phyloP scores from a whole-genome alignment of 2,888 invertebrate genomes.

The Apamea sordens region DNA sequence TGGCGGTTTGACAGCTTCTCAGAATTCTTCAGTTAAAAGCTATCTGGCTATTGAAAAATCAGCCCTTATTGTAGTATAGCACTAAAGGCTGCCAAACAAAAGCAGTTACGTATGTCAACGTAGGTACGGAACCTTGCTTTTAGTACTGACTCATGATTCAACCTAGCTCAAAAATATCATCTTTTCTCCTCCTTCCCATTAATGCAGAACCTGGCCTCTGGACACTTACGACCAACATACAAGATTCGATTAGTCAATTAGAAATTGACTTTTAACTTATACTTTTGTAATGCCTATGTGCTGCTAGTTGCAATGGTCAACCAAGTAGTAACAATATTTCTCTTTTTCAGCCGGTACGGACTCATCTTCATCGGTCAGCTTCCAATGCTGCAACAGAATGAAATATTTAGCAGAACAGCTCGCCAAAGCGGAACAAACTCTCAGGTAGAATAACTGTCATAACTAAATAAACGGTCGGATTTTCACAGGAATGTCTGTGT shows the following conservation, averaged over 20 bases:
- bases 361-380: conserved; percentile 69
- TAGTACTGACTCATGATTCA: neutral
- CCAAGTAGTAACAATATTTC: neutral
- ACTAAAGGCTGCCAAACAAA: neutral
- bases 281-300: neutral
- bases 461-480: neutral
- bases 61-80: too few relatives aligned
- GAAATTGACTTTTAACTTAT: neutral
- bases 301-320: neutral
- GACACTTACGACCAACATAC: neutral
- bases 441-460: conserved; percentile 74
- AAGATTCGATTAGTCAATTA: neutral
- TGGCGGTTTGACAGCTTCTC: neutral
- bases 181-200: neutral
- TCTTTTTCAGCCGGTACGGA: conserved; percentile 45
- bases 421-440: conserved; percentile 77
- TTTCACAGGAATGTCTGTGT: neutral
- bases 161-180: neutral
- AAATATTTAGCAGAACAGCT: conserved; percentile 79
- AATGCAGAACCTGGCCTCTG: neutral
- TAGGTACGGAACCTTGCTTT: neutral
- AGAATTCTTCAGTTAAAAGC: neutral
- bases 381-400: conserved; percentile 82
- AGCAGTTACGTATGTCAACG: neutral
- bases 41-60: neutral